Conservation (phyloP, 2,888 invertebrate genomes). For the Andrena haemorrhoa region DNA sequence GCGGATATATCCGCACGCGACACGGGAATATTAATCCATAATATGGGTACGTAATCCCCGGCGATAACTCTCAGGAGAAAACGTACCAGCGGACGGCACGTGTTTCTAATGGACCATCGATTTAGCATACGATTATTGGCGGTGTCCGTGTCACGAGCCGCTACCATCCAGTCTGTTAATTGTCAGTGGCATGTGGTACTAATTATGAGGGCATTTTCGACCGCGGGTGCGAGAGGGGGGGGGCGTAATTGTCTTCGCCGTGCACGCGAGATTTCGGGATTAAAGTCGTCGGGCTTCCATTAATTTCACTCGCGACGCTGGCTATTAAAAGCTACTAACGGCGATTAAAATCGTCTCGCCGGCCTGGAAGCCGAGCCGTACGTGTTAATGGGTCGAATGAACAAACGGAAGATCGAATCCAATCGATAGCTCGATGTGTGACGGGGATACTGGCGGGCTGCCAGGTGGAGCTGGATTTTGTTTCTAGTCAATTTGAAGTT, state of each 20-base stretch:
- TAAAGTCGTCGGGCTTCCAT: conserved; percentile 10
- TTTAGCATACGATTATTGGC: conserved; percentile 61
- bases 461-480: conserved; percentile 27
- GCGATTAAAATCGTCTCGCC: conserved; percentile 22
- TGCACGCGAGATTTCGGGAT: conserved; percentile 10
- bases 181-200: conserved; percentile 48
- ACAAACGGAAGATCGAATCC: not conserved
- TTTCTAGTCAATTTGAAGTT: conserved; percentile 39
- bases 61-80: conserved; percentile 59
- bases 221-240: not conserved
- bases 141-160: conserved; percentile 48
- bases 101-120: conserved; percentile 66
- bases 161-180: conserved; percentile 61
- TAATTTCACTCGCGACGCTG: not conserved
- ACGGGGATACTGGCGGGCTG: conserved; percentile 6
- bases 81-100: conserved; percentile 38
- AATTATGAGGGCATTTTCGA: conserved; percentile 53
- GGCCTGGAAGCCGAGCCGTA: not conserved
- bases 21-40: conserved; percentile 49
- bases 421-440: not conserved
- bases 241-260: conserved; percentile 8
- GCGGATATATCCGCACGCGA: not conserved
- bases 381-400: not conserved
- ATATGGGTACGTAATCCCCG: conserved; percentile 32
- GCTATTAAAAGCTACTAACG: conserved; percentile 13